Conservation (phyloP, 2,113 vertebrate species). For the Embiotoca jacksoni region DNA sequence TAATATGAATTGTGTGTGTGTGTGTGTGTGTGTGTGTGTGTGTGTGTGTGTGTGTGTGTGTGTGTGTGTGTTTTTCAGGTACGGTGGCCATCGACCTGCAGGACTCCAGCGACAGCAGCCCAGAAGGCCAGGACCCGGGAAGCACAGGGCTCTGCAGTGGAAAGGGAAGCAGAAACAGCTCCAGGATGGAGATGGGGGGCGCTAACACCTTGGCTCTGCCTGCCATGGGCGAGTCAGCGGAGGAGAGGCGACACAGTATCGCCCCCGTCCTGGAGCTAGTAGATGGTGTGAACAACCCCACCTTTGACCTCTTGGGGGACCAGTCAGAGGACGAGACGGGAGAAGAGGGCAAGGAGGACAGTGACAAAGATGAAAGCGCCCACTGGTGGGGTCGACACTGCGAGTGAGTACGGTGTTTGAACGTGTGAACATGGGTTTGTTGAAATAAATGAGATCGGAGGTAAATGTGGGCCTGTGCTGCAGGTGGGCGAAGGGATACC, state of each 20-base stretch:
- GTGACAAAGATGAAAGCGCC: slow-evolving; percentile 78
- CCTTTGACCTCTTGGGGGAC: slow-evolving; percentile 88
- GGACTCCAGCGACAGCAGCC: slow-evolving; percentile 85
- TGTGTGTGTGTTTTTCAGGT: slow-evolving; percentile 67
- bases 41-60: background rate
- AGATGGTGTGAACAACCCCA: slow-evolving; percentile 81
- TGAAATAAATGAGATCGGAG: background rate
- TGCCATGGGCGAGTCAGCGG: slow-evolving; percentile 62
- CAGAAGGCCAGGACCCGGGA: slow-evolving; percentile 75
- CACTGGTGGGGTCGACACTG: slow-evolving; percentile 84
- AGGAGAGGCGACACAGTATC: slow-evolving; percentile 86
- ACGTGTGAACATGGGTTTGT: background rate
- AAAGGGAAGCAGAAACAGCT: slow-evolving; percentile 72
- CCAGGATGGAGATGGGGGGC: slow-evolving; percentile 72
- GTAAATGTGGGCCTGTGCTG: slow-evolving; percentile 39
- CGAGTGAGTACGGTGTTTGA: slow-evolving; percentile 73
- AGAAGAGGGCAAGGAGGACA: slow-evolving; percentile 84
- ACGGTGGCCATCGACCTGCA: slow-evolving; percentile 88
- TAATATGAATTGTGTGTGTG: background rate
- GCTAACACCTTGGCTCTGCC: slow-evolving; percentile 84
- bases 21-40: too few species aligned
- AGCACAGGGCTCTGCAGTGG: slow-evolving; percentile 57
- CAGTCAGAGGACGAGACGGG: slow-evolving; percentile 87
- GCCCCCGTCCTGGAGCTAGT: slow-evolving; percentile 87
- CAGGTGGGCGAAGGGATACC: slow-evolving; percentile 89